Evolutionary conservation across 2,113 vertebrate genomes (phyloP).

Genomic region (Muntiacus muntjak): DNA sequence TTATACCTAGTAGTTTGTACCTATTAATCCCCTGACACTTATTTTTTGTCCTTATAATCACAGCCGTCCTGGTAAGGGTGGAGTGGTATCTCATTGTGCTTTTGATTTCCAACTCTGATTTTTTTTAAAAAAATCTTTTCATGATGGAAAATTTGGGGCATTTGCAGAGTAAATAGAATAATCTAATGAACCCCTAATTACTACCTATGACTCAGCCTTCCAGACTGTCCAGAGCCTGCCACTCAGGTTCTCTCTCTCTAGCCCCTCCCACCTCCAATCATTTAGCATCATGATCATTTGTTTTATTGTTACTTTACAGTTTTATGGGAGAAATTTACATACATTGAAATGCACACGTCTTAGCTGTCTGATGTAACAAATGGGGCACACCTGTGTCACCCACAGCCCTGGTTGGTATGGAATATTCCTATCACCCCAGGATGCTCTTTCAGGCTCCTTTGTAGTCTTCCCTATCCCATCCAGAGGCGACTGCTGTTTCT

Average conservation of each 20-base stretch:
- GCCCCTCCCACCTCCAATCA: no score
- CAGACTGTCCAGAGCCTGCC: no score
- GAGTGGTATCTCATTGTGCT: neutral
- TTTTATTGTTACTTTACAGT: neutral
- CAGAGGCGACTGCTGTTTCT: neutral
- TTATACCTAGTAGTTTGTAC: neutral
- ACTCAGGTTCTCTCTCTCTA: neutral
- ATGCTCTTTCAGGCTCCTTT: neutral
- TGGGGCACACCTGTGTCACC: accelerated
- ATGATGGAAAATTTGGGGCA: neutral
- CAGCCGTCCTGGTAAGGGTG: neutral
- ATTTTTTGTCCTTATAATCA: neutral
- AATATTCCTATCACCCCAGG: no score
- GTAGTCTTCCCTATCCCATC: no score
- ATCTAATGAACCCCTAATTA: neutral
- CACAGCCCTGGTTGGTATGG: no score
- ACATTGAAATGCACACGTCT: neutral
- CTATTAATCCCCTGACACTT: neutral
- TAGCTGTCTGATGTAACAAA: neutral
- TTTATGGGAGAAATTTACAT: neutral
- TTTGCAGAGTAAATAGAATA: neutral
- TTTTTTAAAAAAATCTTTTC: neutral
- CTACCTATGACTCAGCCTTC: neutral
- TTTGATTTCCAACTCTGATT: neutral
- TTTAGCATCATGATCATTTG: neutral